These are phyloP conservation scores for Psittacula echo DNA, from an alignment of 2,797 vertebrate genomes.

Conservation along the genomic window DNA sequence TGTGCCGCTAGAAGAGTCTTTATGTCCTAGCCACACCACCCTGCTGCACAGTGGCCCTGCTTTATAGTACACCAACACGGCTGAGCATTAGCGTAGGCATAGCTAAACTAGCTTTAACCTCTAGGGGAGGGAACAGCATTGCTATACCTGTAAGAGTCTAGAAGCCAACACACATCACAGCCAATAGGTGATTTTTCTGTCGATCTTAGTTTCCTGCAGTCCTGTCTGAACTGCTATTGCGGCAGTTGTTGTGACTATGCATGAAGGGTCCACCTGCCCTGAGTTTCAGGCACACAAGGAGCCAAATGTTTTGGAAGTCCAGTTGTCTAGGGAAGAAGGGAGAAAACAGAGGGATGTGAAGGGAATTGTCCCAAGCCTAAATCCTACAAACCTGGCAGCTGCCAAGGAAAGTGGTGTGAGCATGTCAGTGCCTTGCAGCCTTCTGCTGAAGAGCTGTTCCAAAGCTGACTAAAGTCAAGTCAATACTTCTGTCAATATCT, in stretches of 20 bases:
- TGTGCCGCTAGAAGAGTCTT: background rate
- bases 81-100: background rate
- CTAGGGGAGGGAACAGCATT: background rate
- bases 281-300: background rate
- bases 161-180: background rate
- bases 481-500: background rate
- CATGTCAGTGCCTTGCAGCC: background rate
- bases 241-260: background rate
- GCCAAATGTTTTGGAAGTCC: background rate
- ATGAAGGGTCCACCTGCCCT: background rate
- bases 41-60: background rate
- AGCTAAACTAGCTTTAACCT: background rate
- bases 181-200: background rate
- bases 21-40: fast-evolving
- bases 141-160: background rate
- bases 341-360: background rate
- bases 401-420: background rate
- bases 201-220: background rate
- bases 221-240: background rate
- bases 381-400: background rate
- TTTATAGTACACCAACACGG: fast-evolving
- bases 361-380: background rate
- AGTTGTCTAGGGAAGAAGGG: background rate
- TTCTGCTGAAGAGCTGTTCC: background rate
- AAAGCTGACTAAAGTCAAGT: background rate